These are phyloP conservation scores for Entelurus aequoreus DNA, from an alignment of 2,113 vertebrate genomes.

Conservation along the genomic window DNA sequence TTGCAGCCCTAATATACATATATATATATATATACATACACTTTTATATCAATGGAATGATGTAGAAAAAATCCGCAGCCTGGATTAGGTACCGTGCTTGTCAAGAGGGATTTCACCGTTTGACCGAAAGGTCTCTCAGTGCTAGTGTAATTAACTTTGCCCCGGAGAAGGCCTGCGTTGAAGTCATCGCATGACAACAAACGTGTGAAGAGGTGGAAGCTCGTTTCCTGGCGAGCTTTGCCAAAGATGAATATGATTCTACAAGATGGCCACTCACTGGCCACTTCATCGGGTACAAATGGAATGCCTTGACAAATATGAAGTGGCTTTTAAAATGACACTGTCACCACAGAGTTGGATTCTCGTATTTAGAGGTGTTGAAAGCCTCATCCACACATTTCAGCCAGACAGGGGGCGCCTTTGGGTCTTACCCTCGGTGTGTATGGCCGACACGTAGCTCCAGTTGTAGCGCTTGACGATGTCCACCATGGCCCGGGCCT, in stretches of 20 bases:
- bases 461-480: conserved; percentile 98
- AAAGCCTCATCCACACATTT: no score
- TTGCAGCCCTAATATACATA: no score
- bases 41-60: no score
- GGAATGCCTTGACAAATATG: no score
- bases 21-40: no score
- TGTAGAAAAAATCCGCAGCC: background rate
- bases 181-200: no score
- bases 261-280: conserved; percentile 3
- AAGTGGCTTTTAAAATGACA: no score
- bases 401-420: background rate
- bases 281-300: conserved; percentile 4
- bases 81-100: conserved; percentile 17
- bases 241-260: conserved; percentile 9
- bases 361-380: no score
- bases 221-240: conserved; percentile 4
- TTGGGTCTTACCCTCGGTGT: conserved; percentile 84
- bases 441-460: conserved; percentile 97
- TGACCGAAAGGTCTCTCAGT: conserved; percentile 1
- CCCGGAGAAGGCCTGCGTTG: no score
- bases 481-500: conserved; percentile 97
- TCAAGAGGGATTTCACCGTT: conserved; percentile 18
- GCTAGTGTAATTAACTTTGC: background rate
- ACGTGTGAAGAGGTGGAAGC: conserved; percentile 5
- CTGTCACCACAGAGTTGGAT: no score